phyloP scores from a whole-genome alignment of 2,888 invertebrate species.

The Blera fallax region DNA sequence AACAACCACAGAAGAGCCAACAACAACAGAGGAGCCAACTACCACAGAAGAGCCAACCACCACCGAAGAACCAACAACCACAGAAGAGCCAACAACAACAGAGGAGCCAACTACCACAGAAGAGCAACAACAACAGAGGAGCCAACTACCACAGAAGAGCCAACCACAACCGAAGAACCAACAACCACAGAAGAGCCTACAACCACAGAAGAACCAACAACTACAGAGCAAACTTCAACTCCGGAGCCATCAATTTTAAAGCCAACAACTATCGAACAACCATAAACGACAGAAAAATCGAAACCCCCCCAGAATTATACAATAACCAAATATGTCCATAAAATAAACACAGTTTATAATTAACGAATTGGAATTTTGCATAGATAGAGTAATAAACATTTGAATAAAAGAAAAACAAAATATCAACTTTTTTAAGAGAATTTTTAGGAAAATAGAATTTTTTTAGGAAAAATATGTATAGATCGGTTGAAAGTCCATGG shows the following conservation, averaged over 20 bases:
- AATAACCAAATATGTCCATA: too few species aligned
- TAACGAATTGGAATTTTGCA: too few species aligned
- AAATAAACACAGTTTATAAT: too few species aligned
- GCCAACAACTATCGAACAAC: neutral
- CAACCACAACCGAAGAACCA: neutral
- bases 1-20: neutral
- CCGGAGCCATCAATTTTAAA: neutral
- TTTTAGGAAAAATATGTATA: too few species aligned
- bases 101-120: neutral
- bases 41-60: slow-evolving; percentile 44
- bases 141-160: neutral
- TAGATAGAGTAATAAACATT: too few species aligned
- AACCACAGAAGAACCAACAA: neutral
- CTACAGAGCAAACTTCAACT: neutral
- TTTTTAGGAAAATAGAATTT: too few species aligned
- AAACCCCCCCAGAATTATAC: neutral
- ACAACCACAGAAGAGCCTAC: neutral
- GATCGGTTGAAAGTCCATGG: too few species aligned
- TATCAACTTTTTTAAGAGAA: too few species aligned
- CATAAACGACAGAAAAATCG: neutral
- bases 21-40: neutral
- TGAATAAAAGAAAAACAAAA: too few species aligned
- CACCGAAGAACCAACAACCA: slow-evolving; percentile 36
- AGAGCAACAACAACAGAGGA: neutral
- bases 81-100: neutral